phyloP scores from a whole-genome alignment of 2,888 invertebrate species.

The Campoplex nolae region DNA sequence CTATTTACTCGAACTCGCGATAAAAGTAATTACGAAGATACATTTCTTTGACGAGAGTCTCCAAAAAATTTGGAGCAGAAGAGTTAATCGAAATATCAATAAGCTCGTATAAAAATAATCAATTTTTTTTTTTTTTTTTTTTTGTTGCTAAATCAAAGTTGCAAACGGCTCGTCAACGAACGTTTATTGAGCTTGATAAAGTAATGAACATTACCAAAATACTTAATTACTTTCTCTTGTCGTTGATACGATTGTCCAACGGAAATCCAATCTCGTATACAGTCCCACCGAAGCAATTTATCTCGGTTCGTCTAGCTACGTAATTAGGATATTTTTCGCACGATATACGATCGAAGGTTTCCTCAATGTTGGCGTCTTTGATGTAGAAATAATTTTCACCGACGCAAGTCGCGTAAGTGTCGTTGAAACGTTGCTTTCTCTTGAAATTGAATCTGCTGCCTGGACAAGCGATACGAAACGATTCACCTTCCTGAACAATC shows the following conservation, averaged over 20 bases:
- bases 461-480: slow-evolving; percentile 66
- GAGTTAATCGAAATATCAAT: neutral
- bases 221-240: neutral
- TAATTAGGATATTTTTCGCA: slow-evolving; percentile 84
- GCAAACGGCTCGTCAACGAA: neutral
- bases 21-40: neutral
- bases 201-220: neutral
- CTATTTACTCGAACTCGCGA: neutral
- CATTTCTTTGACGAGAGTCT: no score
- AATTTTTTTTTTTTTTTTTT: neutral
- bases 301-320: slow-evolving; percentile 83
- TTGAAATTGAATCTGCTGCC: slow-evolving; percentile 55
- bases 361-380: slow-evolving; percentile 48
- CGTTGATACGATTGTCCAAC: slow-evolving; percentile 71
- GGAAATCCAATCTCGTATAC: slow-evolving; percentile 86
- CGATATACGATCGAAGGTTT: slow-evolving; percentile 83
- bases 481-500: slow-evolving; percentile 51
- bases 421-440: slow-evolving; percentile 47
- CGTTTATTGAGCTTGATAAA: neutral
- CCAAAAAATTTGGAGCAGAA: no score
- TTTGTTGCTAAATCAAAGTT: neutral
- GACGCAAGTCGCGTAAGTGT: slow-evolving; percentile 65
- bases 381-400: slow-evolving; percentile 51
- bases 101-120: neutral
- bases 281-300: slow-evolving; percentile 84